Evolutionary conservation across 2,888 invertebrate species (phyloP), one percentile per base, ranked within the genome.

Genomic region (Globia sparganii): DNA sequence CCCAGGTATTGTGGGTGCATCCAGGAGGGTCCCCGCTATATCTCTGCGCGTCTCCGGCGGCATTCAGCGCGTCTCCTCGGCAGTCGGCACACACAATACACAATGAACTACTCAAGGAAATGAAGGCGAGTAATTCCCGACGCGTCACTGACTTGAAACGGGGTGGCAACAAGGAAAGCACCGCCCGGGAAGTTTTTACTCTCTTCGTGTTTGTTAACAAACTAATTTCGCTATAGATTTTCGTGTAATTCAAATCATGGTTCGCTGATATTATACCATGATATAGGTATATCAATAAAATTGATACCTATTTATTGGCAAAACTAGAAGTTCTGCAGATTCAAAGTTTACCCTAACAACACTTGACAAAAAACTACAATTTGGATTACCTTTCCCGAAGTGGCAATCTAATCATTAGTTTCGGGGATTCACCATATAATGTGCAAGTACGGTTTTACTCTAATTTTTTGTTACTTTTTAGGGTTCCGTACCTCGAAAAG

Each of bases 91-190:
- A 31, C 31, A 71, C 77, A 77, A 77, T 64, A 64, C 71, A 81
- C 80, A 81, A 81, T 68, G 53, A 68, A 77, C 58, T 68, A 81
- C 80, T 81, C 77, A 59, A 68, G 80, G 80, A 82, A 81, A 81
- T 81, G 83, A 82, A 72, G 64, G 11, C 25, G 18, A 43, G 25
- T 67, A 4, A 71, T 71, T 64, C 64, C 67, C 83, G 77, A 82
- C 77, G 21, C n/a, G 21, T 21, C 28, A 18, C 56, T 15, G 40
- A 37, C 49, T 15, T 49, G 6, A 6, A 28, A 13, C 31, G n/a
- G 18, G 25, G 21, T 31, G 43, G 43, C n/a, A 31, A 66, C 31
- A 66, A 53, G 15, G 15, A n/a, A n/a, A 15, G 21, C 2, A 21
- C n/a, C 5, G 6, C 53, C 13, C 4, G 43, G 4, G 15, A n/a